phyloP scores from a whole-genome alignment of 2,113 vertebrate species.

The Micronycteris hirsuta region DNA sequence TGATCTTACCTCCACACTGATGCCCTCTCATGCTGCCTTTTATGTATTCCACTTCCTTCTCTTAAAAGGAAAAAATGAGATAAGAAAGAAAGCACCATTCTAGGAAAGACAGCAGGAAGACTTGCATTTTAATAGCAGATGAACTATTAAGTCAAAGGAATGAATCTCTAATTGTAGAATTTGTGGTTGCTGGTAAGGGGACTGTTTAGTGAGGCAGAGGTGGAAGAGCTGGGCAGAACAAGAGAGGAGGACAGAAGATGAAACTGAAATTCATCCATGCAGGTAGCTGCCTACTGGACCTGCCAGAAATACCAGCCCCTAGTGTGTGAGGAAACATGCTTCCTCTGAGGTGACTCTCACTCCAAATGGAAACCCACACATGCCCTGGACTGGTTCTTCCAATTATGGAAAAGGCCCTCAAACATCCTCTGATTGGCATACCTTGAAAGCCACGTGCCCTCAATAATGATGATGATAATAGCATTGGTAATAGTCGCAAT shows the following conservation, averaged over 20 bases:
- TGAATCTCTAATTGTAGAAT: constrained; percentile 35
- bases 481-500: constrained; percentile 44
- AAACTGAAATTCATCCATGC: not conserved
- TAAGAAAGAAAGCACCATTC: not conserved
- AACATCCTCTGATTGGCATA: constrained; percentile 45
- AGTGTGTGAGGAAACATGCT: not conserved
- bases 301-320: not conserved
- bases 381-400: constrained; percentile 50
- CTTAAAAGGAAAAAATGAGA: constrained; percentile 1
- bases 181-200: not conserved
- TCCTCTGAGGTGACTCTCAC: not conserved
- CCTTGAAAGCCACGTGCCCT: constrained; percentile 44
- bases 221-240: not conserved
- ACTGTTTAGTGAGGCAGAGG: not conserved
- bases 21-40: not conserved
- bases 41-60: not conserved
- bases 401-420: constrained; percentile 51
- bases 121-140: not conserved
- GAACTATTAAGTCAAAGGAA: constrained; percentile 35
- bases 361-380: constrained; percentile 28
- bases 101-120: not conserved
- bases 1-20: not conserved
- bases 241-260: not conserved
- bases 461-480: constrained; percentile 68
- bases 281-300: not conserved